Evolutionary conservation across 2,797 vertebrate genomes (phyloP).

Genomic region (Brachymystax lenok): DNA sequence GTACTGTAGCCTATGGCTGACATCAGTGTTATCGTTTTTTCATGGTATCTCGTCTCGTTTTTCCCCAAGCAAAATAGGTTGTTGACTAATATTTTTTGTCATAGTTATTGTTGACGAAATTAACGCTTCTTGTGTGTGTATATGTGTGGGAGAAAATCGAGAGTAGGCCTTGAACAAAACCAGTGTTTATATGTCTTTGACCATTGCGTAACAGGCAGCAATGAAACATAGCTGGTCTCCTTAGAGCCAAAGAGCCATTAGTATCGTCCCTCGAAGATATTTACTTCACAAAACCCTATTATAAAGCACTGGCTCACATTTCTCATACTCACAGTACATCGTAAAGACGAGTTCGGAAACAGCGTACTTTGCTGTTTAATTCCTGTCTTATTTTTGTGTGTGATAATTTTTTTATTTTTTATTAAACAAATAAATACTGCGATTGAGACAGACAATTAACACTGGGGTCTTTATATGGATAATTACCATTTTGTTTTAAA

Average conservation of each 20-base stretch:
- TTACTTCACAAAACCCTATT: slow-evolving; percentile 39
- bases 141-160: background rate
- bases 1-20: no score
- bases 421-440: background rate
- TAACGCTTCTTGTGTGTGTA: no score
- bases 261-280: slow-evolving; percentile 33
- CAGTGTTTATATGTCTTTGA: slow-evolving; percentile 24
- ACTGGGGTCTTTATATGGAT: background rate
- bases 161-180: background rate
- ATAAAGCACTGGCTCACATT: slow-evolving; percentile 39
- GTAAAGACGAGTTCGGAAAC: no score
- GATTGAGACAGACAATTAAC: background rate
- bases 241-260: slow-evolving; percentile 42
- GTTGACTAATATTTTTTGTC: no score
- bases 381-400: slow-evolving; percentile 12
- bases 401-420: background rate
- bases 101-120: no score
- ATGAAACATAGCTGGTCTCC: slow-evolving; percentile 42
- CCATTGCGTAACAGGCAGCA: slow-evolving; percentile 2
- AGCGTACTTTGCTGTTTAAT: no score
- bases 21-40: background rate
- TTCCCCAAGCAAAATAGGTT: no score
- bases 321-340: no score
- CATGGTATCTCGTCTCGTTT: no score
- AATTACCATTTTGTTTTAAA: background rate